Conservation (phyloP, 2,113 vertebrate genomes). For the Hassar affinis region DNA sequence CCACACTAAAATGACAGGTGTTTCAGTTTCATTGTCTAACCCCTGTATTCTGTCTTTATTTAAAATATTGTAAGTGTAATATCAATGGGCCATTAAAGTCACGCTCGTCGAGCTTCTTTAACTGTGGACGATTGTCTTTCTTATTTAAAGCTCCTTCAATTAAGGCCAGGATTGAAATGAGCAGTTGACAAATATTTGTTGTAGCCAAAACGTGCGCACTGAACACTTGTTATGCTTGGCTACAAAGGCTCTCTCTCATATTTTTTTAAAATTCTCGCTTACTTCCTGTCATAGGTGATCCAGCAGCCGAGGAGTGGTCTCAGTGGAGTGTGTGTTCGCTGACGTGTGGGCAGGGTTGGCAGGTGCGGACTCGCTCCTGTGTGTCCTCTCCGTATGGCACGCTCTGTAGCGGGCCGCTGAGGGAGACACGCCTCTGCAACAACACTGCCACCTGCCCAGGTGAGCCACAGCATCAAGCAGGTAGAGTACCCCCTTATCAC, state of each 20-base stretch:
- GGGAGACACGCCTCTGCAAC: constrained; percentile 94
- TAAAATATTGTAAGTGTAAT: neutral
- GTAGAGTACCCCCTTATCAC: constrained; percentile 55
- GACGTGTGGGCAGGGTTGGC: constrained; percentile 94
- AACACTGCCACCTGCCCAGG: constrained; percentile 94
- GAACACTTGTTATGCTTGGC: neutral
- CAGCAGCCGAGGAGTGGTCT: constrained; percentile 95
- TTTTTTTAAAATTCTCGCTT: neutral
- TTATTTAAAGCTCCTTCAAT: neutral
- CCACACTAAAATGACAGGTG: too few relatives aligned
- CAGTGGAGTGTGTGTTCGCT: constrained; percentile 97
- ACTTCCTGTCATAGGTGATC: constrained; percentile 81
- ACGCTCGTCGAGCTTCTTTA: too few relatives aligned
- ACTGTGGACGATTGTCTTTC: too few relatives aligned
- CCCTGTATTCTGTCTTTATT: neutral
- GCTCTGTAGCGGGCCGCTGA: constrained; percentile 91
- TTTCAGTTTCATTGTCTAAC: too few relatives aligned
- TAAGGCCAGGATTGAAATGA: neutral
- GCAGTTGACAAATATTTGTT: neutral
- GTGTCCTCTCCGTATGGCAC: constrained; percentile 97
- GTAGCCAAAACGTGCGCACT: neutral
- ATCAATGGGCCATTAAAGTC: neutral
- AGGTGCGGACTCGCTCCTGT: constrained; percentile 94
- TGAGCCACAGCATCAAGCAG: constrained; percentile 70
- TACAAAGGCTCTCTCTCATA: neutral